Conservation (phyloP, 2,113 vertebrate genomes). For the Ranitomeya imitator region DNA sequence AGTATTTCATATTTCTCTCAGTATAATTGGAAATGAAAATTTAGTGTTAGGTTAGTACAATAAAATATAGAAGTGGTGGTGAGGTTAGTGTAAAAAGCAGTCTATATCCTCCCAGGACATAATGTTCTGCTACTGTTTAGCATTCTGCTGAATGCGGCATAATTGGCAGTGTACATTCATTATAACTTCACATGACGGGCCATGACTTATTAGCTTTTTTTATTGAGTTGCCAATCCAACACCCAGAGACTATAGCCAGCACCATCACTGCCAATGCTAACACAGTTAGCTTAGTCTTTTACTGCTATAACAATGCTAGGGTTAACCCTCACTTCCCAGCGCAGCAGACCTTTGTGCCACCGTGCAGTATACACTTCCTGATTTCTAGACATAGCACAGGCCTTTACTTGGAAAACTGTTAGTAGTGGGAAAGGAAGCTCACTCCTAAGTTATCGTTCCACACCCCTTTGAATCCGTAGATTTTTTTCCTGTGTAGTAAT, state of each 20-base stretch:
- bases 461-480: neutral
- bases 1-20: neutral
- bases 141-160: neutral
- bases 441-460: conserved; percentile 1
- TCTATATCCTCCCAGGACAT: neutral
- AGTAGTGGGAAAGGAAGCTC: neutral
- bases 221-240: neutral
- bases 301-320: neutral
- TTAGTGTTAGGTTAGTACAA: neutral
- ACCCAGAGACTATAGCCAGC: neutral
- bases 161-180: neutral
- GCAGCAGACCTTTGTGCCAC: neutral
- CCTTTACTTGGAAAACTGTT: neutral
- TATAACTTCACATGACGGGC: neutral
- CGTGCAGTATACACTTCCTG: conserved; percentile 27
- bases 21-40: neutral
- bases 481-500: conserved; percentile 20
- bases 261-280: too few species aligned
- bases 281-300: neutral
- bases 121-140: neutral
- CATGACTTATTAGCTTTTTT: neutral
- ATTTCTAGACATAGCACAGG: neutral
- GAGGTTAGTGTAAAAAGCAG: neutral
- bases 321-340: conserved; percentile 25
- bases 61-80: neutral